Evolutionary conservation across 1,140 invertebrate species (phyloP).

Genomic region (Proales similis): DNA sequence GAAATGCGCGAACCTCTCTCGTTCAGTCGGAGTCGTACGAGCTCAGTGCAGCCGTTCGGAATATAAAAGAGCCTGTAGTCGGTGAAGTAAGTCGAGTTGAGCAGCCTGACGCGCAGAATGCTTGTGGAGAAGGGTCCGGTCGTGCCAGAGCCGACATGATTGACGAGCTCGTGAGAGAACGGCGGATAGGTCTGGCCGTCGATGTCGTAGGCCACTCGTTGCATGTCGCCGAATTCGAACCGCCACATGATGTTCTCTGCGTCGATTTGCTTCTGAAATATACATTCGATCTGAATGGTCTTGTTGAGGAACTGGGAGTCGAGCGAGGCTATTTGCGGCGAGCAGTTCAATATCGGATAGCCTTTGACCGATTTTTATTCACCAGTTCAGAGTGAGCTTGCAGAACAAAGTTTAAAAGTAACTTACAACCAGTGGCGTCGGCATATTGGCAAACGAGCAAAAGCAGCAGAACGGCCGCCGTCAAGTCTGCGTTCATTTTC

Average conservation of each 20-base stretch:
- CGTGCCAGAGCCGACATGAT: not conserved
- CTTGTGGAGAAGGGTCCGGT: slow-evolving; percentile 24
- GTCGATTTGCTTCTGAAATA: slow-evolving; percentile 21
- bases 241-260: slow-evolving; percentile 19
- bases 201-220: slow-evolving; percentile 13
- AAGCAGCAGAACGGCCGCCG: not conserved
- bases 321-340: slow-evolving; percentile 27
- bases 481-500: too few relatives aligned
- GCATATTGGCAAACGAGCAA: not conserved
- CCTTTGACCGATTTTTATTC: not conserved
- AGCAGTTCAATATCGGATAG: slow-evolving; percentile 31
- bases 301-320: slow-evolving; percentile 5
- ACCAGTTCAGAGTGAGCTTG: not conserved
- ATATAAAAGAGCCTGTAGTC: slow-evolving; percentile 20
- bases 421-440: not conserved
- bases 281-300: slow-evolving; percentile 10
- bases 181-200: slow-evolving; percentile 6
- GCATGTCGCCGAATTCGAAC: not conserved
- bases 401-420: not conserved
- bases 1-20: slow-evolving; percentile 10
- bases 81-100: slow-evolving; percentile 21
- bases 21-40: slow-evolving; percentile 1
- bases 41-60: slow-evolving; percentile 8
- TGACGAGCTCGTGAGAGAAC: slow-evolving; percentile 14
- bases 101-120: slow-evolving; percentile 5